Conservation (phyloP, 1,140 invertebrate species). For the Trichogramma pretiosum region DNA sequence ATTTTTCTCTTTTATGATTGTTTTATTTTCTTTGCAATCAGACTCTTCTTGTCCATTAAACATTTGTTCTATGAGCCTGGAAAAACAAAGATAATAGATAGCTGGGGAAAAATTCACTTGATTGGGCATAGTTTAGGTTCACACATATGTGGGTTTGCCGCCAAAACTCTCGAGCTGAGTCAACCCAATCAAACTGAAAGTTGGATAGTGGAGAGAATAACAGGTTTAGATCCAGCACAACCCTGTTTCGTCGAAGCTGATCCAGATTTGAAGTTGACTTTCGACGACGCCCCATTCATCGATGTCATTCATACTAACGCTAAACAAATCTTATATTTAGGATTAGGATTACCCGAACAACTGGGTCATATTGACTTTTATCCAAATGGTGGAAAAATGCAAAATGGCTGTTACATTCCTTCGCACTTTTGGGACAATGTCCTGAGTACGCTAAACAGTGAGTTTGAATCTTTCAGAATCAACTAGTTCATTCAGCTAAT, state of each 20-base stretch:
- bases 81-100: not conserved
- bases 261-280: constrained; percentile 44
- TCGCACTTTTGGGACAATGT: too few species aligned
- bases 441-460: too few species aligned
- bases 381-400: constrained; percentile 56
- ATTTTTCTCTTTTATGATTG: not conserved
- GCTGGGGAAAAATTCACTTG: constrained; percentile 40
- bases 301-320: constrained; percentile 64
- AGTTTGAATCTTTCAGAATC: too few species aligned
- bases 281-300: constrained; percentile 53
- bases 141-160: constrained; percentile 52
- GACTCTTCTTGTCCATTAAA: not conserved
- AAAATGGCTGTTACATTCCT: constrained; percentile 50
- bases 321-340: constrained; percentile 39
- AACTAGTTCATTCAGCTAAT: too few species aligned
- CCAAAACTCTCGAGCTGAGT: constrained; percentile 42
- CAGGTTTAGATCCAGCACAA: constrained; percentile 55
- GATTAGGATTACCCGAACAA: constrained; percentile 51
- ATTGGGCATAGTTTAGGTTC: constrained; percentile 56
- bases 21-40: not conserved
- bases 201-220: constrained; percentile 37
- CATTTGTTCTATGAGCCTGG: not conserved
- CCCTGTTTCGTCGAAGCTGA: constrained; percentile 51
- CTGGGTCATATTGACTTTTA: constrained; percentile 61
- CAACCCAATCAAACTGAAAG: constrained; percentile 2